Base-by-base conservation (phyloP, 2,113 vertebrate species). In the Cricetomys ansorgei region DNA sequence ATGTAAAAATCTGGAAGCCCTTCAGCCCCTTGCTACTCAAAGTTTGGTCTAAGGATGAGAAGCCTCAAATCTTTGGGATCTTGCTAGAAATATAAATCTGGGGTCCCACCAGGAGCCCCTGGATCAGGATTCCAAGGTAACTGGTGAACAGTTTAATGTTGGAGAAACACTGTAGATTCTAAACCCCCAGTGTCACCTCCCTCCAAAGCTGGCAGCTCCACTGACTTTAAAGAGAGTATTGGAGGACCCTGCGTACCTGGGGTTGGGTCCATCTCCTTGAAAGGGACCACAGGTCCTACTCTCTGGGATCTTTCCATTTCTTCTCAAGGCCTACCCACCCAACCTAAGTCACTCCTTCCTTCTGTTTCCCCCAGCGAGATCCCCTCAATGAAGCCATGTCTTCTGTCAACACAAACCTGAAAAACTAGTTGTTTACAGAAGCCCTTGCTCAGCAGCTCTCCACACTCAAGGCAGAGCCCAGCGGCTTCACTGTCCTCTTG, bases 391-490 rank as follows among this genome's bases (percentile, higher is more conserved):
- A 95, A 88, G 67, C 23, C 43, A 72, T 67, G 19, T 55, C 86
- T 92, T 93, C 87, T 6, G 50, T 81, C 84, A 84, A 67, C 94
- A 85, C 43, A 96, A 94, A n/a, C 92, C 90, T 86, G 95, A 96
- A 97, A 96, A 92, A 88, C 96, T 88, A 85, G 90, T 93, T 96
- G 84, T 93, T 87, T 92, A 4, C 5, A 3, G 31, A 11, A n/a
- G 77, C 45, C n/a, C 83, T 43, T 7, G 67, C 59, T 59, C 53
- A 31, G 57, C 48, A 62, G 7, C 16, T 70, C 83, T 25, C n/a
- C 45, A 34, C 16, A 72, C 83, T 40, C 45, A 40, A 80, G 73
- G 62, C 65, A 29, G 7, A 81, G 53, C 57, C 50, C 45, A 65
- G 29, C 57, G 76, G 25, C n/a, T 0, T 45, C 3, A 23, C 27